Base-by-base conservation (phyloP, 2,888 invertebrate genomes). In the Eupsilia transversa region DNA sequence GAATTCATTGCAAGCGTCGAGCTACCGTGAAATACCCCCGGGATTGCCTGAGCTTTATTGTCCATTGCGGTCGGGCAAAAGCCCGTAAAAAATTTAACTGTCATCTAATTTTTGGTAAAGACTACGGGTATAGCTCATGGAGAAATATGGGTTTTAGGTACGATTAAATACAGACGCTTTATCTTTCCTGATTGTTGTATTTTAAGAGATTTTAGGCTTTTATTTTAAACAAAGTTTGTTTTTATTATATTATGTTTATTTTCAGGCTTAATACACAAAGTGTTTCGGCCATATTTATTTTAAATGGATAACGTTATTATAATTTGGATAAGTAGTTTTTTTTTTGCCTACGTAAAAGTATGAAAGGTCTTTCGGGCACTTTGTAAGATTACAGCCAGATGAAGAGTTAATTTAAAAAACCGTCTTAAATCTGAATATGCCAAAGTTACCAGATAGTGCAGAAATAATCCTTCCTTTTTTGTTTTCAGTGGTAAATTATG, bases 1-100 rank as follows among this genome's bases (percentile, higher is more conserved):
- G 83, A 89, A 89, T 89, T 89, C 88, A 89, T 89, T 88, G 87
- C 89, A 86, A 86, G 84, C 77, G 83, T 83, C 85, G 87, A 83
- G 86, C 84, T 83, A 85, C 83, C 86, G 84, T 86, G 83, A 86
- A 90, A 89, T 88, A 83, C 87, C 72, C 85, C 46, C 30, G 87
- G 85, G 87, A 87, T 85, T 84, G 87, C 79, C 83, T 81, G 76
- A 66, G 83, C 82, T 89, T 89, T 89, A 90, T 89, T 90, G 87
- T 87, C 83, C 84, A 83, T 82, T 82, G 87, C 80, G 86, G 87
- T 83, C 80, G 83, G 76, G 78, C 76, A 80, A 77, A 86, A 75
- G 72, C 69, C 80, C 85, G 86, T 86, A 84, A 88, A 87, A 89
- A 88, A 84, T 80, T 83, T 87, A 69, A 85, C 80, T 74, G 82